Evolutionary conservation across 2,888 invertebrate species (phyloP), one percentile per base, ranked within the genome.

Genomic region (Neoascia interrupta): DNA sequence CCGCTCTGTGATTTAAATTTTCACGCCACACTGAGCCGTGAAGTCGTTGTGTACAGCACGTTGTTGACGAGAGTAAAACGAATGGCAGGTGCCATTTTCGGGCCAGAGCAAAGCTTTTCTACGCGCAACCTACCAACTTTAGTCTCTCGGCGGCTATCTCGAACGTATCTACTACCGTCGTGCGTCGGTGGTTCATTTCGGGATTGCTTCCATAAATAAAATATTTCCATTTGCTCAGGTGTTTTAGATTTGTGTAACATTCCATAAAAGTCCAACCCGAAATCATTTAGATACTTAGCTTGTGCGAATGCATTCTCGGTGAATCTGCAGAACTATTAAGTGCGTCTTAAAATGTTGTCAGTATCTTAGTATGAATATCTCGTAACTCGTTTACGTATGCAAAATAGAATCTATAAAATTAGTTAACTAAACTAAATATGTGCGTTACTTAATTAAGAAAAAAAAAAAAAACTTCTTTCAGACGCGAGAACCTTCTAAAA

Each of bases 401-500:
- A 37, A 11, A 49, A 36, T n/a, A n/a, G n/a, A 26, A 31, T 23
- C 41, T 58, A 18, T 19, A 31, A 34, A 11, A 74, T 47, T 61
- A 47, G 66, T 51, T 45, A 34, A 3, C n/a, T 1, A 53, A 64
- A 31, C n/a, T 45, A n/a, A 56, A 23, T 31, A 1, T 43, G n/a
- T n/a, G n/a, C n/a, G n/a, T n/a, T n/a, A n/a, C n/a, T n/a, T n/a
- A n/a, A n/a, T n/a, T n/a, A n/a, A n/a, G n/a, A n/a, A n/a, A n/a
- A n/a, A n/a, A n/a, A n/a, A n/a, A n/a, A n/a, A n/a, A n/a, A n/a
- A n/a, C n/a, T n/a, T n/a, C n/a, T n/a, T n/a, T n/a, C 68, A 87
- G 87, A 84, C 85, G 86, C 64, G 87, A 84, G 36, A 86, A 84
- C 60, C 64, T 87, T 8, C 81, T 87, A 75, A 86, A 85, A 83